Evolutionary conservation across 2,113 vertebrate species (phyloP), one percentile per base, ranked within the genome.

Genomic region (Gymnocephalus cernua): DNA sequence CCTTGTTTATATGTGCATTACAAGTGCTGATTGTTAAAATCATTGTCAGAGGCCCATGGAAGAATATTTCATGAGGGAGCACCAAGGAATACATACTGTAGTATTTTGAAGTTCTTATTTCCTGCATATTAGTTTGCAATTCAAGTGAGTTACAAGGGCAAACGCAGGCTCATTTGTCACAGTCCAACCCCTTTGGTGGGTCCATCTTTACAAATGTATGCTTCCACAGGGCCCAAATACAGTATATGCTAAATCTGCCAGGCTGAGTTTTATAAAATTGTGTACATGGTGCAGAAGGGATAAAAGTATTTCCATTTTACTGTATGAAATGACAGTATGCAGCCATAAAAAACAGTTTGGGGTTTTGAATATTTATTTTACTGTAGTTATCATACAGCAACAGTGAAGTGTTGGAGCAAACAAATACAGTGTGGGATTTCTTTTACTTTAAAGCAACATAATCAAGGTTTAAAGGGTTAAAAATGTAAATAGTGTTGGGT

Each of bases 1-100:
- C 45, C n/a, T 3, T 63, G 54, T 82, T n/a, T 15, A 44, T 12
- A 18, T 57, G 50, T 65, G 47, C 35, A 74, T 47, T 62, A 29
- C 4, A 76, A 63, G 14, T n/a, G 2, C 11, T 44, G 29, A 50
- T 13, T 56, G 15, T 54, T 69, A 18, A 38, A 45, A 18, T 58
- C 19, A 29, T 16, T 74, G 6, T 63, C 45, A 56, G 25, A 32
- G 1, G 11, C 4, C 5, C 4, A 29, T 18, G 19, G 25, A 54
- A 71, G 1, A 5, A 12, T 47, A 23, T 59, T 16, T 62, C 23
- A 19, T 13, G 2, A 45, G 23, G 11, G 2, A 16, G 25, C 12
- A 59, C 21, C 12, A 59, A 61, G 19, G 27, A 48, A 44, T 38
- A 12, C 14, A 63, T 23, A 23, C 0, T 41, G 29, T 14, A 57